Percentiles rank a stretch among this genome's conserved stretches.
Conservation (phyloP, 2,797 vertebrate genomes). For the Enteromius anoplus region DNA sequence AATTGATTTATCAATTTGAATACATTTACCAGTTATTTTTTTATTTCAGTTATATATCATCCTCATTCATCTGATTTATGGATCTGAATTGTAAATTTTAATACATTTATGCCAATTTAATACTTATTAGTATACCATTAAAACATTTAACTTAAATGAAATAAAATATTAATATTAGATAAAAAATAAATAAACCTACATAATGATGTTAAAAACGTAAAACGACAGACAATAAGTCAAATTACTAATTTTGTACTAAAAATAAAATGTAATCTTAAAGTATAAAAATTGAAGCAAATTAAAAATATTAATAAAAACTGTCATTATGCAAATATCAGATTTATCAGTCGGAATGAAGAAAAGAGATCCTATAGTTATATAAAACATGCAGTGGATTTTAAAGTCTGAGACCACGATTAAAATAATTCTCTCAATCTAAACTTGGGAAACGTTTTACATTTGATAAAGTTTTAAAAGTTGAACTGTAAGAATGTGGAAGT, state of each 20-base stretch:
- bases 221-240: background rate
- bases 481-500: background rate
- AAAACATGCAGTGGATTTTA: background rate
- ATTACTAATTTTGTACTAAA: background rate
- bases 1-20: background rate
- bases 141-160: background rate
- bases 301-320: background rate
- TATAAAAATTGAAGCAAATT: background rate
- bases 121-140: background rate
- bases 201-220: background rate
- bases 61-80: no score
- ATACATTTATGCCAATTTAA: background rate
- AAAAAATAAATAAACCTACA: background rate
- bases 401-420: background rate
- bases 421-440: background rate
- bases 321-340: background rate
- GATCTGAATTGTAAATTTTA: background rate
- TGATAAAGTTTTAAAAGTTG: background rate
- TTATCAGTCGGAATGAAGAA: background rate
- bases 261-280: background rate
- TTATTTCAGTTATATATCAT: background rate
- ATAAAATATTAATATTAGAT: background rate
- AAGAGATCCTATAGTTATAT: background rate
- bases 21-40: background rate
- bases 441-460: background rate